Percentiles rank a stretch among this genome's conserved stretches.
These are phyloP conservation scores for Cryptotermes secundus DNA, from an alignment of 1,140 invertebrate species.

Conservation along the genomic window DNA sequence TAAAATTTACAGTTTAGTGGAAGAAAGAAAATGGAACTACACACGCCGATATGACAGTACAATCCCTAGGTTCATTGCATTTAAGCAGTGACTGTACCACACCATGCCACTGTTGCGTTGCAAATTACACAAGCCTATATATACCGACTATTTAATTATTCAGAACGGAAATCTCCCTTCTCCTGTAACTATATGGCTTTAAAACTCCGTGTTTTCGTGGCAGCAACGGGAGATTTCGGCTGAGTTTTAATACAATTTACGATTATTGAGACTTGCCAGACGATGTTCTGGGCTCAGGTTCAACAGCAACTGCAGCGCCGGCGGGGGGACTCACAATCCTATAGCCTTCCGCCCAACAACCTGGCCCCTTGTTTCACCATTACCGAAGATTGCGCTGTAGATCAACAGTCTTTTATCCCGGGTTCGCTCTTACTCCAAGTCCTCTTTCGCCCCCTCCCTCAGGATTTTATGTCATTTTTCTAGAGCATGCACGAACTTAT, in stretches of 20 bases:
- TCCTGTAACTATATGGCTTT: not conserved
- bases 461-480: conserved; percentile 17
- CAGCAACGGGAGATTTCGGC: conserved; percentile 49
- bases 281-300: not conserved
- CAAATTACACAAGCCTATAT: not conserved
- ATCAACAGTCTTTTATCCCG: conserved; percentile 29
- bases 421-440: not conserved
- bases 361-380: conserved; percentile 25
- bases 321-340: not conserved
- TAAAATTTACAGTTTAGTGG: too few relatives aligned
- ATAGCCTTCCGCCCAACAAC: not conserved
- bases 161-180: conserved; percentile 22
- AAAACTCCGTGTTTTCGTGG: conserved; percentile 24
- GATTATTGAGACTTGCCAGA: conserved; percentile 45
- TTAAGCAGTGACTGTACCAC: not conserved
- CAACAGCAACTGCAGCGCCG: not conserved
- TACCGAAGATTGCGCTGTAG: conserved; percentile 33
- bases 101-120: too few relatives aligned
- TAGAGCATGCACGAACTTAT: not conserved
- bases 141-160: conserved; percentile 9
- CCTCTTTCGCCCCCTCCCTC: not conserved
- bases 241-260: conserved; percentile 52
- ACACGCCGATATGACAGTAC: too few relatives aligned
- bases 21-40: too few relatives aligned
- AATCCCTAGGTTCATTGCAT: not conserved